Evolutionary conservation across 1,140 invertebrate species (phyloP), one percentile per base, ranked within the genome.

Genomic region (Drosophila kanapiae): DNA sequence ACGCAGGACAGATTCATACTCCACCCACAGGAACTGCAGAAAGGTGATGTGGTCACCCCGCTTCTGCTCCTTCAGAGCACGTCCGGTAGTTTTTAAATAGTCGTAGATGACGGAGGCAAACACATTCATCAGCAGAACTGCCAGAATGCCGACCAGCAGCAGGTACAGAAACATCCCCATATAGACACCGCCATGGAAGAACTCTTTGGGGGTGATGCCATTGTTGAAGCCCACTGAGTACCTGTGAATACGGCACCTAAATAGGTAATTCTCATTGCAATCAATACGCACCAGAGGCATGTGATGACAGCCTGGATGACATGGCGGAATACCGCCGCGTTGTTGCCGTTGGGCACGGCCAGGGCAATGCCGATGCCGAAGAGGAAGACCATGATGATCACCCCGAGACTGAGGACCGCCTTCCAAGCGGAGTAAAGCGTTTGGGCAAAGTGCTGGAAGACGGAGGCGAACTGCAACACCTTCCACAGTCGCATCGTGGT

Each of bases 401-500:
- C 1, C 0, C 61, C 59, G 0, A 77, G 77, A 23, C 82, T 85
- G 10, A 45, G 13, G n/a, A 91, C n/a, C 0, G 78, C 67, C 3
- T 53, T 42, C 54, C 76, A 74, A 2, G 86, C 87, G 7, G 49
- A 13, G 43, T 64, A 91, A 2, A 92, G 57, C 1, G 91, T 88
- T 10, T 10, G 27, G 3, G 87, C 49, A 35, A 92, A 86, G 14
- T 90, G 33, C 48, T 82, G 72, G 16, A 92, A 92, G 2, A 91
- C 75, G 10, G 40, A 49, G 42, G 91, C 77, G n/a, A 92, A 92
- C 53, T 88, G 84, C 2, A 92, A 53, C 2, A 92, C 74, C 29
- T 91, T 88, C 91, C 91, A 92, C 18, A 92, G 33, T 0, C 91
- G 83, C 47, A 92, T 4, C 0, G 91, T 92, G n/a, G 91, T 77